Percentiles rank a stretch among this genome's conserved stretches.
Evolutionary conservation across 1,140 invertebrate species (phyloP).

Genomic region (Coptotermes formosanus): DNA sequence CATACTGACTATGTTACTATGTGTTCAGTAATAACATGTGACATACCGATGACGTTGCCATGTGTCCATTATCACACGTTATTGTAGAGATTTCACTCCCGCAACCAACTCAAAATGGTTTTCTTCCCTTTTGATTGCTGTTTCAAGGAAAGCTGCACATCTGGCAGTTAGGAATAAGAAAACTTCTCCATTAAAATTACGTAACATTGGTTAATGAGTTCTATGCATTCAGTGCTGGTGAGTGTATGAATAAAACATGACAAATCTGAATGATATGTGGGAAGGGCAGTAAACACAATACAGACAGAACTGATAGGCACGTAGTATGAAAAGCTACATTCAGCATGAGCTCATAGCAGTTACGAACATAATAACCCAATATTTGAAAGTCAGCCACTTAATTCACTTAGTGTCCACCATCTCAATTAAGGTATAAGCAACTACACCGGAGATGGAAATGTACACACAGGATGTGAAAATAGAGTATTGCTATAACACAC

Average conservation of each 20-base stretch:
- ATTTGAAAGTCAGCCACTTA: too few relatives aligned
- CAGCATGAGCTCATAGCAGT: background rate
- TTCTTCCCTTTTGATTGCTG: background rate
- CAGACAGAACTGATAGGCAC: background rate
- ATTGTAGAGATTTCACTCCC: background rate
- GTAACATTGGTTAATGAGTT: background rate
- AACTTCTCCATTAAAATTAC: background rate
- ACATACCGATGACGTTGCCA: background rate
- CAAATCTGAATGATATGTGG: background rate
- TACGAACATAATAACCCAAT: too few relatives aligned
- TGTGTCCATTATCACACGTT: background rate
- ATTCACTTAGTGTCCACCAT: too few relatives aligned
- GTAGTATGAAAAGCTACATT: background rate
- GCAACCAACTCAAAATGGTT: background rate
- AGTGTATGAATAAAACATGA: background rate
- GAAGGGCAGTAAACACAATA: background rate
- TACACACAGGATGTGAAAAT: too few relatives aligned
- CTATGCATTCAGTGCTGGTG: background rate
- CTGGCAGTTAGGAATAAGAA: conserved; percentile 1
- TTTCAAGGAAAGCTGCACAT: background rate
- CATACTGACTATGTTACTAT: background rate
- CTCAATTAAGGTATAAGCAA: too few relatives aligned
- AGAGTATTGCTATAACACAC: too few relatives aligned
- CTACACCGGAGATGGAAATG: too few relatives aligned
- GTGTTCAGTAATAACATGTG: background rate